Conservation (phyloP, 2,888 invertebrate species). For the Gandaritis pyraliata region DNA sequence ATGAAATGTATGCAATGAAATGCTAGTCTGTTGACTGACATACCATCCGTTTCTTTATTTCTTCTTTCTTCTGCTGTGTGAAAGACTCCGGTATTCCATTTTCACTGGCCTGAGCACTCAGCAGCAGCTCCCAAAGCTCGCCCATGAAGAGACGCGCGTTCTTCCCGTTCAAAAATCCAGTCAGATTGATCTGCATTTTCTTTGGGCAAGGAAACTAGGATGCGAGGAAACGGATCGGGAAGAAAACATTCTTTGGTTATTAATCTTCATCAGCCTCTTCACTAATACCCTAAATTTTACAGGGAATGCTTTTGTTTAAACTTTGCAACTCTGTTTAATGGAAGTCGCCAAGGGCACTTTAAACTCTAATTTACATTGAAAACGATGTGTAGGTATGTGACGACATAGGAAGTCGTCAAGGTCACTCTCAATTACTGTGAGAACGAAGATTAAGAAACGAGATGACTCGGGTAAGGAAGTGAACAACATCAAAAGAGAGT, state of each 20-base stretch:
- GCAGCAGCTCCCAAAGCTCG: constrained; percentile 97
- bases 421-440: constrained; percentile 9
- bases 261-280: constrained; percentile 48
- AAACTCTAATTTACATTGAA: constrained; percentile 33
- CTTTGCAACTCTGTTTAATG: constrained; percentile 30
- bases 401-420: too few relatives aligned
- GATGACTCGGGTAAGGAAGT: constrained; percentile 80
- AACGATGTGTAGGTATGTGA: constrained; percentile 9
- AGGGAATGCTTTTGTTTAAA: constrained; percentile 25
- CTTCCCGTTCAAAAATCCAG: constrained; percentile 99
- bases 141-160: constrained; percentile 99
- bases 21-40: constrained; percentile 27
- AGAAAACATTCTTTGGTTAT: constrained; percentile 66
- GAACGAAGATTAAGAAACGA: constrained; percentile 47
- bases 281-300: constrained; percentile 53
- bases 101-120: constrained; percentile 97
- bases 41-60: constrained; percentile 95
- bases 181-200: constrained; percentile 99
- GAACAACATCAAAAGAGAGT: constrained; percentile 51
- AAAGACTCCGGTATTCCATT: constrained; percentile 98
- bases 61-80: constrained; percentile 98
- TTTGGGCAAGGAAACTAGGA: constrained; percentile 97
- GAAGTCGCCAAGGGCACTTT: constrained; percentile 70
- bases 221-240: constrained; percentile 71
- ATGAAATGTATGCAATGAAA: too few relatives aligned